A percentile compares a stretch with the other conserved stretches of the same genome.
Evolutionary conservation across 2,113 vertebrate species (phyloP).

Genomic region (Forbesichthys papilliferus): DNA sequence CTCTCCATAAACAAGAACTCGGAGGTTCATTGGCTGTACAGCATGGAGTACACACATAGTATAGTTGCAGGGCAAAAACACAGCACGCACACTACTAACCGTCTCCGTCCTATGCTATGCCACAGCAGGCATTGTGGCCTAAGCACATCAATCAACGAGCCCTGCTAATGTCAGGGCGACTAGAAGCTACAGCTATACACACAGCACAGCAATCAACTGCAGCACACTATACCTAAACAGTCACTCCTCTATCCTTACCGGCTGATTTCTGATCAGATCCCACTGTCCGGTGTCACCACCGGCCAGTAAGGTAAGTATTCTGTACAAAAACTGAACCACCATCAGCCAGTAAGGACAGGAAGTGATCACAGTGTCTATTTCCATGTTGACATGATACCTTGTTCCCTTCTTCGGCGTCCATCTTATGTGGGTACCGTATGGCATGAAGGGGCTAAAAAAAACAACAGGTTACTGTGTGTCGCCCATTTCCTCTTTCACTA

Average conservation of each 20-base stretch:
- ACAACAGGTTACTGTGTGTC: constrained; percentile 68
- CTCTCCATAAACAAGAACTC: constrained; percentile 36
- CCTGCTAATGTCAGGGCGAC: constrained; percentile 62
- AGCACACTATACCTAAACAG: constrained; percentile 50
- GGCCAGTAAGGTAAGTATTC: background rate
- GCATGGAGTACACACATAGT: constrained; percentile 62
- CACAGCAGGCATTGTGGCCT: constrained; percentile 77
- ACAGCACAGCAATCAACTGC: constrained; percentile 68
- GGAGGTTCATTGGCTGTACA: constrained; percentile 34
- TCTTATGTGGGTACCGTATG: constrained; percentile 73
- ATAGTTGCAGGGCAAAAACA: constrained; percentile 62
- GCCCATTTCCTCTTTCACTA: constrained; percentile 29
- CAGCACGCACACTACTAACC: constrained; percentile 59
- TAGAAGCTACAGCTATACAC: constrained; percentile 73
- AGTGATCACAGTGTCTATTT: constrained; percentile 46
- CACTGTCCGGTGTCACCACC: background rate
- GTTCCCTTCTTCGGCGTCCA: constrained; percentile 74
- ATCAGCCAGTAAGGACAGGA: constrained; percentile 58
- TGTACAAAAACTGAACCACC: constrained; percentile 18
- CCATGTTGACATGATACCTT: constrained; percentile 70
- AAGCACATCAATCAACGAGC: constrained; percentile 68
- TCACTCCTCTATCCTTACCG: constrained; percentile 48
- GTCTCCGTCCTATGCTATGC: constrained; percentile 63
- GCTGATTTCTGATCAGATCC: constrained; percentile 33
- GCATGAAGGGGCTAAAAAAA: constrained; percentile 78